Evolutionary conservation across 2,888 invertebrate genomes (phyloP).

Genomic region (Syrphus vitripennis): DNA sequence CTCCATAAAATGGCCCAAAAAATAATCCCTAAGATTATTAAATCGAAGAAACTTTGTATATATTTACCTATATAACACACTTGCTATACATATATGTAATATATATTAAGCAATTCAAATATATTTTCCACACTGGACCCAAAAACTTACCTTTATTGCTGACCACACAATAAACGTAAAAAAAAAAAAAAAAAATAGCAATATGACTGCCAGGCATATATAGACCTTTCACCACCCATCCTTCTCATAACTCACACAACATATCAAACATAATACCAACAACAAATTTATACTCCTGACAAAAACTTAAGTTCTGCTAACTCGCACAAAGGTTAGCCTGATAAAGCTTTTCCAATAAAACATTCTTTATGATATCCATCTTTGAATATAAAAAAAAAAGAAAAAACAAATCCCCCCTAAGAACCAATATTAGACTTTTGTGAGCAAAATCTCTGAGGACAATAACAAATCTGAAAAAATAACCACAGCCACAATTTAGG

Average conservation of each 20-base stretch:
- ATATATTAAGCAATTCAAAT: not conserved
- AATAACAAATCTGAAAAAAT: not conserved
- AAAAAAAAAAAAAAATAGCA: not conserved
- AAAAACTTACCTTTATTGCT: constrained; percentile 26
- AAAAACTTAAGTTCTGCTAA: constrained; percentile 16
- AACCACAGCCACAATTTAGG: constrained; percentile 7
- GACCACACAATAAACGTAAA: not conserved
- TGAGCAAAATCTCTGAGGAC: not conserved
- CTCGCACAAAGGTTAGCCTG: constrained; percentile 6
- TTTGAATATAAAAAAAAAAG: not conserved
- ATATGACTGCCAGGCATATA: constrained; percentile 1
- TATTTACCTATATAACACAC: too few species aligned
- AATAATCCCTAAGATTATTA: not conserved
- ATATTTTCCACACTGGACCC: not conserved
- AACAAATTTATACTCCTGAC: not conserved
- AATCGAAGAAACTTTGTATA: not conserved
- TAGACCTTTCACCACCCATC: not conserved
- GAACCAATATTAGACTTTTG: constrained; percentile 27
- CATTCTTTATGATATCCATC: constrained; percentile 27
- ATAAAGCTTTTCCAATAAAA: constrained; percentile 33
- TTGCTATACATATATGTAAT: too few species aligned
- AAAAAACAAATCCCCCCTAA: not conserved
- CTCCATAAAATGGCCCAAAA: not conserved
- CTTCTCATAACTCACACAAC: not conserved
- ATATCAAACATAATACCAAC: not conserved